phyloP scores from a whole-genome alignment of 2,797 vertebrate genomes.

The Huso huso region DNA sequence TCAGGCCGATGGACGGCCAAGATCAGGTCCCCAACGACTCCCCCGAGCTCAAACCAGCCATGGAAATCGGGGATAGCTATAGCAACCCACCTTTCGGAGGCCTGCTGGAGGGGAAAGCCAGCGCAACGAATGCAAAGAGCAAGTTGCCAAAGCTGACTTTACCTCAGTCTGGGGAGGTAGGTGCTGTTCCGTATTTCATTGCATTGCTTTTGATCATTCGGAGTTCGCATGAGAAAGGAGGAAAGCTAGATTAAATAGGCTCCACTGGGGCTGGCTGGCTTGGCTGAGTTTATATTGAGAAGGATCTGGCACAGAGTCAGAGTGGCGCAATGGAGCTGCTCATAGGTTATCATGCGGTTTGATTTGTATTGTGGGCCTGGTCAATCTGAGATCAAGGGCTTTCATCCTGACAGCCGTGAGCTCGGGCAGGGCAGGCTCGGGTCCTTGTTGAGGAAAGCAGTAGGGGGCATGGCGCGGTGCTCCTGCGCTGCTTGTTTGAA shows the following conservation, averaged over 20 bases:
- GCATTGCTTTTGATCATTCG: no score
- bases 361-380: no score
- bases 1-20: slow-evolving; percentile 88
- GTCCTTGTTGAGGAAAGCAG: no score
- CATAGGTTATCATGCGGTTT: slow-evolving; percentile 23
- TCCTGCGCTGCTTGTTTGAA: no score
- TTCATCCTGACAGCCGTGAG: no score
- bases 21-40: slow-evolving; percentile 82
- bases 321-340: slow-evolving; percentile 27
- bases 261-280: slow-evolving; percentile 17
- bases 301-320: slow-evolving; percentile 22
- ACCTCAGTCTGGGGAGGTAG: slow-evolving; percentile 84
- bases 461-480: no score
- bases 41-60: slow-evolving; percentile 76
- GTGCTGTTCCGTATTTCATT: slow-evolving; percentile 31
- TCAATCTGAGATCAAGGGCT: no score
- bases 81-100: slow-evolving; percentile 71
- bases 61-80: slow-evolving; percentile 78
- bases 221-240: no score
- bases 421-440: no score
- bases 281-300: slow-evolving; percentile 23
- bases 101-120: slow-evolving; percentile 68
- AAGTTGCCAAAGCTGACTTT: slow-evolving; percentile 91
- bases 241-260: slow-evolving; percentile 9
- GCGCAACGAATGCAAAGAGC: slow-evolving; percentile 67